Evolutionary conservation across 2,888 invertebrate genomes (phyloP).

Genomic region (Lepas anatifera): DNA sequence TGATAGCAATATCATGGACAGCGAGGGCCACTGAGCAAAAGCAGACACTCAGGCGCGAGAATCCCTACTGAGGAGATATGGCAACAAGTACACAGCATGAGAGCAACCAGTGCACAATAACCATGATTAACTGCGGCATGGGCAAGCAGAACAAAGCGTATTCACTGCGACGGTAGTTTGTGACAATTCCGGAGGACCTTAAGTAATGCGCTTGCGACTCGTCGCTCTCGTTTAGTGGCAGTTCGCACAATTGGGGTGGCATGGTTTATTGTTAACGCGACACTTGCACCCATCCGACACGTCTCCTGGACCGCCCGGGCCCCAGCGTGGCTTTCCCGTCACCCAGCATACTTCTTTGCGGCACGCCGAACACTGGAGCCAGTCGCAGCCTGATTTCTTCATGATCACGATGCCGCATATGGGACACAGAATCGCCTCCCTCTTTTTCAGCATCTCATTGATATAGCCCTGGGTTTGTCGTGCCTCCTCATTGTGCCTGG

Average conservation of each 20-base stretch:
- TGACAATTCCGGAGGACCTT: no score
- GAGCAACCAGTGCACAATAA: no score
- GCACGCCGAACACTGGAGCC: slow-evolving; percentile 81
- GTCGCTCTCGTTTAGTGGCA: no score
- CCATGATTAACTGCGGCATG: no score
- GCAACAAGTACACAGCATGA: no score
- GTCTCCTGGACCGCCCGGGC: slow-evolving; percentile 65
- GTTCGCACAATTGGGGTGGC: slow-evolving; percentile 75
- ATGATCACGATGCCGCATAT: slow-evolving; percentile 50
- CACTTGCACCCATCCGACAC: slow-evolving; percentile 69
- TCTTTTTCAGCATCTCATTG: slow-evolving; percentile 59
- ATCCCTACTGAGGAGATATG: no score
- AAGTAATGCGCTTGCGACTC: no score
- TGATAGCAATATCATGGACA: no score
- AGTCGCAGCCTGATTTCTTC: slow-evolving; percentile 82
- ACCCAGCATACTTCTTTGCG: slow-evolving; percentile 93
- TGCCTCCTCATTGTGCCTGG: slow-evolving; percentile 34
- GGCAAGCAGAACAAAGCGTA: no score
- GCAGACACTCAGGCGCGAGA: no score
- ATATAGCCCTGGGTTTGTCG: slow-evolving; percentile 17
- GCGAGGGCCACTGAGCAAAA: no score
- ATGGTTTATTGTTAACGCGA: slow-evolving; percentile 63
- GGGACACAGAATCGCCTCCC: slow-evolving; percentile 78
- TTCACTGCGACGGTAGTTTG: no score
- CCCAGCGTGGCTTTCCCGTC: slow-evolving; percentile 59